Percentiles rank a stretch among this genome's conserved stretches.
phyloP scores from a whole-genome alignment of 1,140 invertebrate species.

The Cydia fagiglandana region DNA sequence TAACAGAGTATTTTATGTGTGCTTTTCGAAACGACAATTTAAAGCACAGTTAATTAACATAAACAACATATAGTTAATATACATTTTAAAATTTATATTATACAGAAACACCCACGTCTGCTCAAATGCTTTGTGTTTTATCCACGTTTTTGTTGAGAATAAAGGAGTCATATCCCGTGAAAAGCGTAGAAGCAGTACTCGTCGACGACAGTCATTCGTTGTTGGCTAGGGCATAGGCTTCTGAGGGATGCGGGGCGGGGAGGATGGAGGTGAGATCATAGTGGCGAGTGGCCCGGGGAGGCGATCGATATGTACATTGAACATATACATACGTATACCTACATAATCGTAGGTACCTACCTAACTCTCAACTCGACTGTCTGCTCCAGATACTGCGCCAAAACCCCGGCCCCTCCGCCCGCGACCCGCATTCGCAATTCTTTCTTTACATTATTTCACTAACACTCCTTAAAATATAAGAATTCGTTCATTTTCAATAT shows the following conservation, averaged over 20 bases:
- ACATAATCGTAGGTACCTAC: conserved; percentile 68
- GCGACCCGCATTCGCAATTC: conserved; percentile 33
- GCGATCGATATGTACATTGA: conserved; percentile 79
- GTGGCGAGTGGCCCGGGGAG: conserved; percentile 75
- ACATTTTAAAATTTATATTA: too few relatives aligned
- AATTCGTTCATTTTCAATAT: not conserved
- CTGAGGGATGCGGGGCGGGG: conserved; percentile 64
- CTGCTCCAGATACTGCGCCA: conserved; percentile 76
- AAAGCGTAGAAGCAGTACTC: conserved; percentile 32
- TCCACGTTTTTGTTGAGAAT: not conserved
- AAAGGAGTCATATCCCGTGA: not conserved
- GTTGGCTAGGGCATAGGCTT: conserved; percentile 50
- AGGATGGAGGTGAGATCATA: conserved; percentile 78
- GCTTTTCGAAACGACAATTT: too few relatives aligned
- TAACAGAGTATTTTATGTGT: too few relatives aligned
- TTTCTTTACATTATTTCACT: conserved; percentile 32
- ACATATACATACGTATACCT: conserved; percentile 74
- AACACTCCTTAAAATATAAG: not conserved
- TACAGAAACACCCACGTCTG: too few relatives aligned
- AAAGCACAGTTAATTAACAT: too few relatives aligned
- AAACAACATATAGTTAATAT: too few relatives aligned
- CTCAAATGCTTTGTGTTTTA: not conserved
- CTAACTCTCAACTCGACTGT: conserved; percentile 75
- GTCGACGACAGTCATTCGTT: conserved; percentile 55
- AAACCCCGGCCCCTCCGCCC: conserved; percentile 57